Conservation (phyloP, 1,140 invertebrate species). For the Diorhabda elongata region DNA sequence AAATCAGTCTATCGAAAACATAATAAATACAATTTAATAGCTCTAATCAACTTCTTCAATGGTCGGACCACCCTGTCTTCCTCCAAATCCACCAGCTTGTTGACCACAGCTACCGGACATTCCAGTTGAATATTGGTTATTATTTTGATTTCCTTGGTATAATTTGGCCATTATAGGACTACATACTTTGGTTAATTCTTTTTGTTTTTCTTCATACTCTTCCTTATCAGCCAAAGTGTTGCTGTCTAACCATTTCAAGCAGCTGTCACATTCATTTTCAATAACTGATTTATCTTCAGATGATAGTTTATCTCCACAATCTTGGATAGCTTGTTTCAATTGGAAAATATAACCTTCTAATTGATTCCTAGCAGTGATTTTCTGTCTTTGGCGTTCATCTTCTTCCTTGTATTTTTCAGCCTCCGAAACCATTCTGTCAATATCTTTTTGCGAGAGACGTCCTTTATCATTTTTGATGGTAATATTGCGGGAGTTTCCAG, state of each 20-base stretch:
- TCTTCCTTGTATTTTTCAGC: conserved; percentile 60
- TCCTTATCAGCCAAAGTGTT: conserved; percentile 51
- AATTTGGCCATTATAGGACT: conserved; percentile 50
- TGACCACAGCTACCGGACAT: conserved; percentile 42
- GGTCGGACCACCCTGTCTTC: conserved; percentile 50
- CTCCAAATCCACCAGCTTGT: conserved; percentile 40
- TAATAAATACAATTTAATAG: background rate
- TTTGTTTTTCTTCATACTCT: conserved; percentile 32
- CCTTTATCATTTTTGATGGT: conserved; percentile 84
- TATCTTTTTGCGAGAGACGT: conserved; percentile 72
- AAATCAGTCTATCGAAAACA: no score
- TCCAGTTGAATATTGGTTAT: conserved; percentile 51
- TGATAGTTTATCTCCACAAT: conserved; percentile 50
- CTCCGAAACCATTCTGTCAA: conserved; percentile 75
- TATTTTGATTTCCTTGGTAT: conserved; percentile 39
- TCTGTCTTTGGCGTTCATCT: conserved; percentile 65
- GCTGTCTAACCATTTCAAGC: conserved; percentile 54
- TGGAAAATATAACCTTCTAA: conserved; percentile 71
- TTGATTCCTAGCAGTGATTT: conserved; percentile 55
- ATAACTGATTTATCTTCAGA: conserved; percentile 44
- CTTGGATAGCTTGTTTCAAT: conserved; percentile 57
- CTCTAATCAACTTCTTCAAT: conserved; percentile 70
- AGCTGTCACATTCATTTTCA: conserved; percentile 48
- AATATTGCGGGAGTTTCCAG: conserved; percentile 58
- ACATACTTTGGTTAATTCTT: conserved; percentile 48